These are phyloP conservation scores for Serripes groenlandicus DNA, from an alignment of 2,888 invertebrate species.

Conservation along the genomic window DNA sequence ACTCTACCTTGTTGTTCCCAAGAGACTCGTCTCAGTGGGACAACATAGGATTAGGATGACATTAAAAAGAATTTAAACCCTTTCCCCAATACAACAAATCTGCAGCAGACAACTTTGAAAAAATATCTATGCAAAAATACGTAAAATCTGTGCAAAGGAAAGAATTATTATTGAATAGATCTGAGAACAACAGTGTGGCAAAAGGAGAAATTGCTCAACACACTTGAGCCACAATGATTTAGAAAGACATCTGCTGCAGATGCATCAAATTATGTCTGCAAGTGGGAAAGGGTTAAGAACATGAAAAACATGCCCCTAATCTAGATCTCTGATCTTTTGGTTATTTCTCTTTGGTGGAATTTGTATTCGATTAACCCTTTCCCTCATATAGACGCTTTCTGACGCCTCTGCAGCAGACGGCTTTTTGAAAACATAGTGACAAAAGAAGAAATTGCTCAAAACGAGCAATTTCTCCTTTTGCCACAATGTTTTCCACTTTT, in stretches of 20 bases:
- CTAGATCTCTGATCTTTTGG: too few species aligned
- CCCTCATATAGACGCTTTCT: not conserved
- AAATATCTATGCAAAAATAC: too few species aligned
- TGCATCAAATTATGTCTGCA: not conserved
- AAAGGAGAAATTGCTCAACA: not conserved
- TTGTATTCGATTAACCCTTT: slow-evolving; percentile 1
- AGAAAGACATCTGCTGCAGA: not conserved
- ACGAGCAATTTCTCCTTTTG: slow-evolving; percentile 2
- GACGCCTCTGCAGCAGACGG: not conserved
- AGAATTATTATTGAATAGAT: too few species aligned
- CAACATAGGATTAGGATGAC: too few species aligned
- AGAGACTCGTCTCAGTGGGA: too few species aligned
- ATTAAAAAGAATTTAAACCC: too few species aligned
- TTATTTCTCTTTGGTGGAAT: too few species aligned
- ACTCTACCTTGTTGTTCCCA: too few species aligned
- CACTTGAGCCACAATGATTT: not conserved
- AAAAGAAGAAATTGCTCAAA: not conserved
- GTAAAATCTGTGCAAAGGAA: too few species aligned
- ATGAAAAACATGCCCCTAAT: too few species aligned
- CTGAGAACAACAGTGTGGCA: not conserved
- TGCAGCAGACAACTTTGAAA: too few species aligned
- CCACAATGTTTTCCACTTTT: slow-evolving; percentile 1
- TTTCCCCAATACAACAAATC: too few species aligned
- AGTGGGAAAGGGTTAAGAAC: not conserved
- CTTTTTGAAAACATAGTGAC: slow-evolving; percentile 1